These are phyloP conservation scores for Porites lutea DNA, from an alignment of 64 coral and sea anemone species.

Conservation along the genomic window DNA sequence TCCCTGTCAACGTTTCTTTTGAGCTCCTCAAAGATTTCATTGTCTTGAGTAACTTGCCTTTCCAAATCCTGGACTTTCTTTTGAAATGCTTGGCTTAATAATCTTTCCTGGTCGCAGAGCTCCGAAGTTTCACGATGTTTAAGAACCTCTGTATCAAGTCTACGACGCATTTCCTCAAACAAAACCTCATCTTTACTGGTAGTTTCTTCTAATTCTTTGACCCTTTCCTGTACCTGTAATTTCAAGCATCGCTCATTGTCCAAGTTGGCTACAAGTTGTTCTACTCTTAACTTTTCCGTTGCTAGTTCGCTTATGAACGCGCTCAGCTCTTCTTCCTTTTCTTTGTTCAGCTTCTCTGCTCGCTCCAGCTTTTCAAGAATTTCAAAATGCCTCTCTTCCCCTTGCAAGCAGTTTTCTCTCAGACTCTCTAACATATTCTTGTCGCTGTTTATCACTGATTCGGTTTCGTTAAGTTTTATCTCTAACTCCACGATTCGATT, in stretches of 20 bases:
- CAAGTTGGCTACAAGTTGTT: slow-evolving; percentile 37
- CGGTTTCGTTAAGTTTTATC: slow-evolving; percentile 63
- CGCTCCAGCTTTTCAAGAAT: slow-evolving; percentile 62
- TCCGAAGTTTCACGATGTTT: slow-evolving; percentile 66
- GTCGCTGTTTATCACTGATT: slow-evolving; percentile 54
- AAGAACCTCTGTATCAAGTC: slow-evolving; percentile 42
- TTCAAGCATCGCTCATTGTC: slow-evolving; percentile 45
- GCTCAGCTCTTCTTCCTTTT: slow-evolving; percentile 79
- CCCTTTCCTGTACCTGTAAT: slow-evolving; percentile 33
- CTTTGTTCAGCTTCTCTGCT: slow-evolving; percentile 58
- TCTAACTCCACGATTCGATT: slow-evolving; percentile 50
- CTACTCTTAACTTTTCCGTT: slow-evolving; percentile 34
- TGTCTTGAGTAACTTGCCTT: slow-evolving; percentile 55
- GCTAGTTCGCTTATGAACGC: slow-evolving; percentile 50
- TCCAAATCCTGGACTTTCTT: slow-evolving; percentile 58
- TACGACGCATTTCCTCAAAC: slow-evolving; percentile 61
- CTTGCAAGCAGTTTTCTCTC: slow-evolving; percentile 11
- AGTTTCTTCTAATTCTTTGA: slow-evolving; percentile 65
- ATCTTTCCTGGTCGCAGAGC: slow-evolving; percentile 40
- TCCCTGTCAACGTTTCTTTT: slow-evolving; percentile 38
- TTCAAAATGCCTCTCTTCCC: slow-evolving; percentile 35
- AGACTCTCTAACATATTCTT: slow-evolving; percentile 41
- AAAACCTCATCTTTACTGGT: slow-evolving; percentile 46
- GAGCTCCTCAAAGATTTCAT: slow-evolving; percentile 62
- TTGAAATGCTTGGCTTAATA: slow-evolving; percentile 10